Base-by-base conservation (phyloP, 2,797 vertebrate species). In the Rachycentron canadum region DNA sequence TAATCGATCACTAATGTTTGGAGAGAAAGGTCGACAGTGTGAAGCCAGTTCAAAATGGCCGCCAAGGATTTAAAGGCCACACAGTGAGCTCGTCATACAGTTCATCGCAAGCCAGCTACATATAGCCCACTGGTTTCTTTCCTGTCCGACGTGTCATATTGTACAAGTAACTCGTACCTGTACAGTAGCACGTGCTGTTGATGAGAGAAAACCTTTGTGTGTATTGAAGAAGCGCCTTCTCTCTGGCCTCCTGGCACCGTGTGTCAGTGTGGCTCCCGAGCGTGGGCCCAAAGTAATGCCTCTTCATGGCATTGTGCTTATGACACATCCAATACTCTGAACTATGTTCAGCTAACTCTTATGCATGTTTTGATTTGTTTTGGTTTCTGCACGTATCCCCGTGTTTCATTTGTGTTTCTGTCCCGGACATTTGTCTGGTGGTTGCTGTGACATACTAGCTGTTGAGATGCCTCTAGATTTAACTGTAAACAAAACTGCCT, bases 321-420 rank as follows among this genome's bases (percentile, higher is more conserved):
- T 95, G 95, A 96, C 95, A 96, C 96, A 97, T 96, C 96, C 94
- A 91, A 97, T 98, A 96, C 96, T 99, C 98, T 99, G 98, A 99
- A 99, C 98, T 96, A 87, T 99, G 98, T 99, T 99, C 98, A 99
- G 98, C 96, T 95, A 96, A 96, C 95, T 93, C 86, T 95, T 88
- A 93, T 94, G 95, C 95, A 95, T 95, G 95, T 94, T 89, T 90
- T 88, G 72, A 80, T 87, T 84, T 81, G 30, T 84, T 81, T 86
- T 71, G 38, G 40, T 82, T 85, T 28, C 79, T 84, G 84, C 82
- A 79, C 67, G 79, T 76, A 73, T 79, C 38, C 49, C 53, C 66
- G 61, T 82, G 63, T 88, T 85, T 72, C 2, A 41, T 73, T 82
- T 73, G 52, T 43, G 62, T 79, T 72, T 49, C 25, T 50, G 66